Evolutionary conservation across 2,888 invertebrate species (phyloP).

Genomic region (Drosophila barbarae): DNA sequence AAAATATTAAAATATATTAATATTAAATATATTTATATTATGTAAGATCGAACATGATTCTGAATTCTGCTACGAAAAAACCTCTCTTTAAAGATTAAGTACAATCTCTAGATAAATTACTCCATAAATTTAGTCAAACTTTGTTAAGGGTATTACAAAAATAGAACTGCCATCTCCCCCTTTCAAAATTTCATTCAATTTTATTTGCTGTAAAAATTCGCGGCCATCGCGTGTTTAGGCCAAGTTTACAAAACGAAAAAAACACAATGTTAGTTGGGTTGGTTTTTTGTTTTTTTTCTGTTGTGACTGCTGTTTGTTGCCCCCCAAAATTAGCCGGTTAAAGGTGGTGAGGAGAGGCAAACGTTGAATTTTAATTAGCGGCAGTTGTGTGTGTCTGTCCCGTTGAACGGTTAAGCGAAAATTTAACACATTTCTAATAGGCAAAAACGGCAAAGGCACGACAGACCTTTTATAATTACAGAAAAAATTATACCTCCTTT

Average conservation of each 20-base stretch:
- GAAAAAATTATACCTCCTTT: slow-evolving; percentile 11
- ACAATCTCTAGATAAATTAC: background rate
- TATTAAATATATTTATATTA: no score
- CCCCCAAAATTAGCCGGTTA: slow-evolving; percentile 57
- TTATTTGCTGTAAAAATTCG: slow-evolving; percentile 52
- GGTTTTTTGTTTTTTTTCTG: slow-evolving; percentile 18
- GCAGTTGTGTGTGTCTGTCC: slow-evolving; percentile 43
- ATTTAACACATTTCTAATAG: slow-evolving; percentile 54
- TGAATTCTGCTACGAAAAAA: no score
- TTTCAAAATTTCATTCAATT: background rate
- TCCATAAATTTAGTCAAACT: background rate
- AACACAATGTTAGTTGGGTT: slow-evolving; percentile 18
- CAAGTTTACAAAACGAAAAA: slow-evolving; percentile 49
- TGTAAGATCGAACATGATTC: no score
- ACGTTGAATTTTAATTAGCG: slow-evolving; percentile 64
- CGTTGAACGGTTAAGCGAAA: slow-evolving; percentile 50
- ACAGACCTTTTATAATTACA: slow-evolving; percentile 10
- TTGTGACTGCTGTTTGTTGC: slow-evolving; percentile 27
- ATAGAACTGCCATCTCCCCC: background rate
- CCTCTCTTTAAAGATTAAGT: background rate
- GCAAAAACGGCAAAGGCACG: background rate
- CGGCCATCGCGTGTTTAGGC: slow-evolving; percentile 64
- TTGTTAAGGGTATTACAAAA: background rate
- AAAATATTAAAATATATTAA: no score
- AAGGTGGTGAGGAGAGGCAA: slow-evolving; percentile 48